Evolutionary conservation across 1,140 invertebrate species (phyloP), one percentile per base, ranked within the genome.

Genomic region (Drosophila pachea): DNA sequence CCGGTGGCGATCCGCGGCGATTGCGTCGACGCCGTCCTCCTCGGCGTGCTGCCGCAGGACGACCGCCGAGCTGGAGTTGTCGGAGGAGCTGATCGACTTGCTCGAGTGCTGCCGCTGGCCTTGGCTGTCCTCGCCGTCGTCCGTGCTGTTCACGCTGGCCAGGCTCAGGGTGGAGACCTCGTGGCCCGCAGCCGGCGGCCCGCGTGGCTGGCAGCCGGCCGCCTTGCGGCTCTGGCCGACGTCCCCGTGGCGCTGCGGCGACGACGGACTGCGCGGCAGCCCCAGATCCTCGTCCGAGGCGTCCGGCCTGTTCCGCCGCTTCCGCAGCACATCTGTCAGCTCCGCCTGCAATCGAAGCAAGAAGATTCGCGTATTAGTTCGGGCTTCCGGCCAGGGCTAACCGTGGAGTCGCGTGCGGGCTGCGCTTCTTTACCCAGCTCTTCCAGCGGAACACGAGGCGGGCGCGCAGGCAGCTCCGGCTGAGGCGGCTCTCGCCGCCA

Each of bases 1-100:
- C 40, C 94, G 92, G 67, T 93, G 91, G 73, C 91, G 76, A 29
- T 89, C 83, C 5, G 60, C 33, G 9, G 74, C 72, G 9, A 89
- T 73, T 7, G 78, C 74, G 63, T 88, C 87, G 40, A 83, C 82
- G 5, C 89, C 81, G 5, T 89, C 81, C 40, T 89, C 82, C 16
- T 76, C 63, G 16, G 49, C 48, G 7, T 78, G 74, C 12, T 61
- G 11, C 7, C 86, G 81, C 54, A 83, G 38, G 61, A 87, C 70
- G 5, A 87, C 78, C 35, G 82, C 78, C 35, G 82, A 73, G 35
- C 83, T 16, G 32, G 64, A 33, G 32, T 77, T 76, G 22, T 84
- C 61, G 32, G 75, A 50, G 29, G 74, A 86, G 45, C 65, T 82
- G 35, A 58, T 58, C 45, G 82, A 82, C 5, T 74, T 68, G 1